Base-by-base conservation (phyloP, 2,888 invertebrate species). In the Trichogramma dendrolimi region DNA sequence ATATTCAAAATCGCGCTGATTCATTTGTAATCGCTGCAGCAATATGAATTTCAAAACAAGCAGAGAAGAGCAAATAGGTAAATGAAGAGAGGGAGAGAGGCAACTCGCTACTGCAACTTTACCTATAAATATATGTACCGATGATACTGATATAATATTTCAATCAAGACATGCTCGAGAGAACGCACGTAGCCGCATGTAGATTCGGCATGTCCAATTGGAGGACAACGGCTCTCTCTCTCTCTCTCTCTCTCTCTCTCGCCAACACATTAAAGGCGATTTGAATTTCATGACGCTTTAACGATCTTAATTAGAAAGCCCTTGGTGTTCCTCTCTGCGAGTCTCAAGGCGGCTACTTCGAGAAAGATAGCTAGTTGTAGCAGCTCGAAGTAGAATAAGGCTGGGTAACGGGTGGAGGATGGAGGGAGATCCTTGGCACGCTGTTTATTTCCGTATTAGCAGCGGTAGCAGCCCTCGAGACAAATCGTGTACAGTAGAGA, bases 221-320 rank as follows among this genome's bases (percentile, higher is more conserved):
- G 11, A 47, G 47, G 47, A 47, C 10, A 5, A 10, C 7, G 11
- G 10, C 11, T 5, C 11, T 47, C 5, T 7, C 6, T 47, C 47
- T 47, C 47, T 47, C 47, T 7, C 8, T 8, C 47, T 8, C 47
- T 6, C 5, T 11, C 11, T 7, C 5, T 11, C 47, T 11, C 47
- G 6, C 10, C 11, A 5, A 5, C 47, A 69, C 70, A 71, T 72
- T 71, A 73, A 75, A 73, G 71, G 74, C 73, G 74, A 77, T 77
- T 75, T 76, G 77, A 76, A 77, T 77, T 77, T 77, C 77, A 77
- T 75, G 74, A 73, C 75, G 74, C 74, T 77, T 77, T 77, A 77
- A 77, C 76, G 76, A 74, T 77, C 77, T 77, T 76, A 77, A 77
- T 77, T 77, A 77, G 76, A 74, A 73, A 74, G 74, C 74, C 67